Evolutionary conservation across 2,113 vertebrate species (phyloP).

Genomic region (Pangasianodon hypophthalmus): DNA sequence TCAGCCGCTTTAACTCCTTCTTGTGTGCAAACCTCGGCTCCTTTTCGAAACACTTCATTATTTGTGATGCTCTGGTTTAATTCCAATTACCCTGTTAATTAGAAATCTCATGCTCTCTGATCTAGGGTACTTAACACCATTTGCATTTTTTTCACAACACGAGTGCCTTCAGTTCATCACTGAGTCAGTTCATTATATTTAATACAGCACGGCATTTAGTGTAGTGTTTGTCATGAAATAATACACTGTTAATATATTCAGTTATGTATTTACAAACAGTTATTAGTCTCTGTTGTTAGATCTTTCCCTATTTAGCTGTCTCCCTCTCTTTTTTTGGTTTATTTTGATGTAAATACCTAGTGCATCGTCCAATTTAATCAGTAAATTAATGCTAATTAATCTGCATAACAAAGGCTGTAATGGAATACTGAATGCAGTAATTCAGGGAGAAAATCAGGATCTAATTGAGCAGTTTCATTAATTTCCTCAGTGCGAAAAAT

Average conservation of each 20-base stretch:
- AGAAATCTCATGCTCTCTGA: conserved; percentile 73
- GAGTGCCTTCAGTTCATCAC: conserved; percentile 36
- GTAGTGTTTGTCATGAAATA: conserved; percentile 4
- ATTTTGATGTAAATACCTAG: conserved; percentile 27
- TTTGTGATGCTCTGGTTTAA: conserved; percentile 68
- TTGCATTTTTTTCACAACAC: conserved; percentile 59
- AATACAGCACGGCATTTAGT: not conserved
- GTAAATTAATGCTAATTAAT: conserved; percentile 39
- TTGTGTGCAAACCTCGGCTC: conserved; percentile 27
- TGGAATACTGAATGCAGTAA: conserved; percentile 2
- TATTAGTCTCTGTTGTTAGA: conserved; percentile 36
- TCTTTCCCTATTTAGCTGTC: conserved; percentile 17
- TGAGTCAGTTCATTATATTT: conserved; percentile 27
- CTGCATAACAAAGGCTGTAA: conserved; percentile 45
- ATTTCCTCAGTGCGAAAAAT: conserved; percentile 1
- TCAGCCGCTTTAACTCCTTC: conserved; percentile 33
- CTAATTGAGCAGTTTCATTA: conserved; percentile 23
- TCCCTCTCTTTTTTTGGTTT: not conserved
- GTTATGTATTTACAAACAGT: conserved; percentile 15
- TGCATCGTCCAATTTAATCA: conserved; percentile 44
- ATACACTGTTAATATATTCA: conserved; percentile 22
- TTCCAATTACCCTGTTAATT: conserved; percentile 73
- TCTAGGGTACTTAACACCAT: conserved; percentile 63
- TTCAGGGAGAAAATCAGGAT: not conserved
- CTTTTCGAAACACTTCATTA: conserved; percentile 62